These are phyloP conservation scores for Myotis yumanensis DNA, from an alignment of 2,113 vertebrate species.

Conservation along the genomic window DNA sequence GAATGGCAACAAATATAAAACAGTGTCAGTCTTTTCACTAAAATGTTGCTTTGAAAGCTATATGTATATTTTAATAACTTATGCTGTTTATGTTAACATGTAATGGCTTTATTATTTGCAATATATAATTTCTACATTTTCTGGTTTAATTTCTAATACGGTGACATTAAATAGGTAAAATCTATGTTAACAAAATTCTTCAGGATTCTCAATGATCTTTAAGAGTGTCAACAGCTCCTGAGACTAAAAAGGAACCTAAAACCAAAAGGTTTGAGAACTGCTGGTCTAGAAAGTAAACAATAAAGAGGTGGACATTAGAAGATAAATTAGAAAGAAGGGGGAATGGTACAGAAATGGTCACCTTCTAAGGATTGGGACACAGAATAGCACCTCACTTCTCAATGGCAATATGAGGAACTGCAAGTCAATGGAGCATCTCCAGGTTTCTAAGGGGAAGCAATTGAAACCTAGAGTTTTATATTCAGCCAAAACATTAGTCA, in stretches of 20 bases:
- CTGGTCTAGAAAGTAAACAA: neutral
- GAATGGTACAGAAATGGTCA: neutral
- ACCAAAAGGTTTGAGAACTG: neutral
- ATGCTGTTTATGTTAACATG: neutral
- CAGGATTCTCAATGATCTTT: neutral
- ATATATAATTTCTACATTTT: neutral
- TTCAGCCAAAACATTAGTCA: neutral
- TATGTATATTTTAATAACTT: neutral
- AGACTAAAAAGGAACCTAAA: neutral
- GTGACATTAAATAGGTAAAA: neutral
- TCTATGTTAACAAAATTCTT: neutral
- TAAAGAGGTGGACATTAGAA: neutral
- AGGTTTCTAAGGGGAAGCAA: neutral
- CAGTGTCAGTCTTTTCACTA: neutral
- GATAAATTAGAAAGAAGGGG: neutral
- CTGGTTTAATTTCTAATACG: conserved; percentile 19
- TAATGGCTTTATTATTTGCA: conserved; percentile 7
- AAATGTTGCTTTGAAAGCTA: conserved; percentile 21
- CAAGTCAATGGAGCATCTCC: neutral
- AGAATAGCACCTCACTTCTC: neutral
- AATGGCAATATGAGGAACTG: neutral
- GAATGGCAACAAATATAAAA: conserved; percentile 5
- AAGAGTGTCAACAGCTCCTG: neutral
- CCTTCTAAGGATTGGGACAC: neutral
- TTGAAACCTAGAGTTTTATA: neutral